Evolutionary conservation across 2,797 vertebrate genomes (phyloP), one percentile per base, ranked within the genome.

Genomic region (Gobionotothen gibberifrons): DNA sequence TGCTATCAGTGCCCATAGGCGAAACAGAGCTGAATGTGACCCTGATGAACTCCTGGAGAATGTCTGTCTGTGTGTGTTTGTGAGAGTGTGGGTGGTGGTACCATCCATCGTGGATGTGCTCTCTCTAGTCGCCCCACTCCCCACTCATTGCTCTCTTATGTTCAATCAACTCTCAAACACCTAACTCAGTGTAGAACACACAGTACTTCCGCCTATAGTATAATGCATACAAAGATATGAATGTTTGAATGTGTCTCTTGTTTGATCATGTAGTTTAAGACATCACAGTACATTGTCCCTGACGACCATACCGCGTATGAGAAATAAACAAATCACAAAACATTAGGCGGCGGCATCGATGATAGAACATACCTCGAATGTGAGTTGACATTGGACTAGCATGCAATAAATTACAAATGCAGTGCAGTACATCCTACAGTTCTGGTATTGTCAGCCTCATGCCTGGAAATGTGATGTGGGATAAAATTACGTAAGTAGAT

Each of bases 31-130:
- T 79, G 76, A 73, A 57, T 70, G 16, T 87, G 83, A 90, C 79
- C 83, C 56, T 17, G 11, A 63, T 79, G 78, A 85, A 77, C 85
- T 76, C 62, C 26, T 9, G 32, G 32, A 56, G 15, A 57, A 73
- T 3, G 47, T 61, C 74, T 69, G 58, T 85, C 12, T 82, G 69
- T 67, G 16, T 79, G 66, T 78, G 22, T 79, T 55, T 66, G 21
- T 44, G 53, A 29, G 71, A 52, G 75, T 49, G 85, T 88, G 82
- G 86, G 91, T 58, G 90, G 89, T 68, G 65, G 78, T 47, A 80
- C 84, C 85, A 82, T 87, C 87, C 81, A 85, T 74, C 63, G 56
- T 90, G 59, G 71, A 72, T 79, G 74, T 75, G 76, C 60, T 74
- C 32, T 78, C 70, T 63, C 55, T 78, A 17, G 32, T 79, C 79